Base-by-base conservation (phyloP, 2,888 invertebrate genomes). In the Parnassius smintheus region DNA sequence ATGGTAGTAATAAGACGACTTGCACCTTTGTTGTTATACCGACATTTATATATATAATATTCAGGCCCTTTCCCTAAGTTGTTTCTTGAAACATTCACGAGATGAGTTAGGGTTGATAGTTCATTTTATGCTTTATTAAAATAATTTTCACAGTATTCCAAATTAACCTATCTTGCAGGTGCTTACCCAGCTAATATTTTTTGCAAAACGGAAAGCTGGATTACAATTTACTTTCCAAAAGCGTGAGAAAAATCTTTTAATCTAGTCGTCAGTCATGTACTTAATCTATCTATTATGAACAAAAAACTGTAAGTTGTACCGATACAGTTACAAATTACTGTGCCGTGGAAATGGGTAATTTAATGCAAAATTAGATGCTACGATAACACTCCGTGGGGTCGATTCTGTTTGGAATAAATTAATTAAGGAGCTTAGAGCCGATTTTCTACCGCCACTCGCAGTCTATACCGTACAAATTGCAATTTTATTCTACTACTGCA, bases 301-400 rank as follows among this genome's bases (percentile, higher is more conserved):
- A 82, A 85, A 84, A 87, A 86, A 83, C 83, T 75, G 83, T 87
- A 84, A 83, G 82, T 72, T 77, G 75, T 81, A 80, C 74, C 73
- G 72, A 74, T 81, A 91, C 91, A 85, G 90, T 90, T 91, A 89
- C 77, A 83, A 90, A 85, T 88, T 88, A 89, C 84, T 87, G 88
- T 89, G 85, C 88, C 91, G 89, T 88, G 83, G 80, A 91, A 90
- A 91, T 89, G 83, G 86, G 80, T 81, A 84, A 86, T 85, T 87
- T 82, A 87, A 89, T 88, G 88, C 87, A 83, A 86, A 89, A 88
- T 88, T 85, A 79, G 85, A 86, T 85, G 85, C 80, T 85, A 83
- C 82, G 81, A 82, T 80, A 77, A 75, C 82, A 77, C 73, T 82
- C 80, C 83, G 85, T 81, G 82, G 72, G 77, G 83, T 75, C 82